Evolutionary conservation across 2,113 vertebrate species (phyloP).

Genomic region (Macquaria ambigua): DNA sequence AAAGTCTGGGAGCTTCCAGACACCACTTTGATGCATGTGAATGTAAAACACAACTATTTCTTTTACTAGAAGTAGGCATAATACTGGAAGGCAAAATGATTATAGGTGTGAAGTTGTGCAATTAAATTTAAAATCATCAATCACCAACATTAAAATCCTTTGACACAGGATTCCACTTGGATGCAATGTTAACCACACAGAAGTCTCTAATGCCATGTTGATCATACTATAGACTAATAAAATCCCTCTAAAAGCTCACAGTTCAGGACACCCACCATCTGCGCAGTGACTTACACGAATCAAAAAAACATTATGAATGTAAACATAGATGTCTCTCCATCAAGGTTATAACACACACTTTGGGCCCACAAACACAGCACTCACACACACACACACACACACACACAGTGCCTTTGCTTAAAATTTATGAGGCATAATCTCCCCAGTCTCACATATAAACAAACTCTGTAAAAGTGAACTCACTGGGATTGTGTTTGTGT

Average conservation of each 20-base stretch:
- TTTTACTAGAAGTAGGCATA: constrained; percentile 5
- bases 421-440: constrained; percentile 56
- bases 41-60: constrained; percentile 14
- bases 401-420: constrained; percentile 3
- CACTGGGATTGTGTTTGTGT: constrained; percentile 25
- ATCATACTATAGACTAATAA: constrained; percentile 26
- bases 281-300: constrained; percentile 2
- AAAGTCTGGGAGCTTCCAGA: constrained; percentile 29
- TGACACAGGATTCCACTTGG: neutral
- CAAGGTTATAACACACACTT: constrained; percentile 36
- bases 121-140: constrained; percentile 16
- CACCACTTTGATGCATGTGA: constrained; percentile 10
- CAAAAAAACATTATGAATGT: constrained; percentile 20
- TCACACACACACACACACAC: constrained; percentile 12
- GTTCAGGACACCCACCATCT: constrained; percentile 21
- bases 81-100: neutral
- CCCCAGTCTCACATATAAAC: constrained; percentile 48
- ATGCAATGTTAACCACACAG: constrained; percentile 3
- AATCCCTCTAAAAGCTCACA: constrained; percentile 19
- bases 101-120: constrained; percentile 29
- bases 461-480: constrained; percentile 53
- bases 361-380: constrained; percentile 33
- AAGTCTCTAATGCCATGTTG: neutral
- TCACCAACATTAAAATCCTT: constrained; percentile 25
- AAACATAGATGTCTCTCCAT: constrained; percentile 40